Evolutionary conservation across 2,888 invertebrate species (phyloP).

Genomic region (Halocaridina rubra): DNA sequence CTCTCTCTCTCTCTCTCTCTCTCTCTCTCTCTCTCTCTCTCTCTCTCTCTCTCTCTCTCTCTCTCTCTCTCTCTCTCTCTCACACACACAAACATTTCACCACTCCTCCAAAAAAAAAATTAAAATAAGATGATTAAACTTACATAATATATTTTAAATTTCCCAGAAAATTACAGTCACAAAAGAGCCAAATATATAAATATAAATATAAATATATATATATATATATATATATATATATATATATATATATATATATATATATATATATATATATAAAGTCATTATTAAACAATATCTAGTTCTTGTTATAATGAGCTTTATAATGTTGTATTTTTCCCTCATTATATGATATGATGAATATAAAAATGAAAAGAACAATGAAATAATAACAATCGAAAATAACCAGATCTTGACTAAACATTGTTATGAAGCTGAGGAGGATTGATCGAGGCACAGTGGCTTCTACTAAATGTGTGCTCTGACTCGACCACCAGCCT

Average conservation of each 20-base stretch:
- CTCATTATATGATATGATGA: too few relatives aligned
- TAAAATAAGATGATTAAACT: background rate
- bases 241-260: constrained; percentile 8
- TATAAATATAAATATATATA: background rate
- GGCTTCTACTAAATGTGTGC: too few relatives aligned
- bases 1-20: background rate
- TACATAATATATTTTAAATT: background rate
- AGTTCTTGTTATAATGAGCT: too few relatives aligned
- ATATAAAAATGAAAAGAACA: too few relatives aligned
- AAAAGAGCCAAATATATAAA: background rate
- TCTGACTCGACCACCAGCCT: too few relatives aligned
- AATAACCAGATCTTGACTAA: too few relatives aligned
- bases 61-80: background rate
- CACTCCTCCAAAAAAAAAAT: background rate
- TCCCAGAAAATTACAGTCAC: too few relatives aligned
- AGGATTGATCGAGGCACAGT: too few relatives aligned
- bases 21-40: background rate
- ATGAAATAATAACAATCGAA: too few relatives aligned
- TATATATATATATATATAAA: background rate
- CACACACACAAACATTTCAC: background rate
- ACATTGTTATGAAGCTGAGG: too few relatives aligned
- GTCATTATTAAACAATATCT: too few relatives aligned
- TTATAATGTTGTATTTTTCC: too few relatives aligned
- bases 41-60: background rate
- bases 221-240: constrained; percentile 9